Evolutionary conservation across 2,797 vertebrate genomes (phyloP).

Genomic region (Acanthis flammea): DNA sequence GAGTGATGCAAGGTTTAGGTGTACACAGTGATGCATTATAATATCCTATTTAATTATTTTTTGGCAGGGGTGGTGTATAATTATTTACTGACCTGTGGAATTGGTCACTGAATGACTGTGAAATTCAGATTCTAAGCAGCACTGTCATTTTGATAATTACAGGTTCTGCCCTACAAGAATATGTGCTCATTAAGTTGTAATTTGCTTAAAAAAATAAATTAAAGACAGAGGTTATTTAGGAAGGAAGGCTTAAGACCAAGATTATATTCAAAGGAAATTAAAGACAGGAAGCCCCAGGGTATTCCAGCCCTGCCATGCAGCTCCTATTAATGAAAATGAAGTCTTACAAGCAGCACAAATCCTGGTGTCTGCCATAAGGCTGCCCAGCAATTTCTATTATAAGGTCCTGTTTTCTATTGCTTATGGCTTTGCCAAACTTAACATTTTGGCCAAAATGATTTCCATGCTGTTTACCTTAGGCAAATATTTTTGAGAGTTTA

Average conservation of each 20-base stretch:
- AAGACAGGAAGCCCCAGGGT: constrained; percentile 66
- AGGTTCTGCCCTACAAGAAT: constrained; percentile 23
- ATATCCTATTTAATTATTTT: not conserved
- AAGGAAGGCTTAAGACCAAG: constrained; percentile 69
- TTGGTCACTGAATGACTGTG: constrained; percentile 2
- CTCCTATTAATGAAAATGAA: constrained; percentile 54
- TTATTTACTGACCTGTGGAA: constrained; percentile 14
- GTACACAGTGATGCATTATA: not conserved
- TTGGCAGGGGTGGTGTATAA: not conserved
- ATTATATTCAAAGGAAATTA: constrained; percentile 68
- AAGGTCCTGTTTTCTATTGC: not conserved
- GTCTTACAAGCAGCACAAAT: constrained; percentile 25
- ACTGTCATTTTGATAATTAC: constrained; percentile 58
- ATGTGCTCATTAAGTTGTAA: constrained; percentile 61
- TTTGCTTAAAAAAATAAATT: constrained; percentile 69
- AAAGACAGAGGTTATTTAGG: constrained; percentile 67
- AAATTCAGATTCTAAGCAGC: constrained; percentile 35
- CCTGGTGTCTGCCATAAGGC: not conserved
- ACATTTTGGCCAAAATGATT: constrained; percentile 3
- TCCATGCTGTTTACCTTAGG: not conserved
- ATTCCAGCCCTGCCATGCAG: constrained; percentile 35
- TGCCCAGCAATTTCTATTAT: constrained; percentile 18
- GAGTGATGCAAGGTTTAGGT: not conserved
- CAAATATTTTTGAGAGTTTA: not conserved
- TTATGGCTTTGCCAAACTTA: constrained; percentile 19